Percentiles rank a stretch among this genome's conserved stretches.
These are phyloP conservation scores for Strigops habroptila DNA, from an alignment of 2,113 vertebrate species.

Conservation along the genomic window DNA sequence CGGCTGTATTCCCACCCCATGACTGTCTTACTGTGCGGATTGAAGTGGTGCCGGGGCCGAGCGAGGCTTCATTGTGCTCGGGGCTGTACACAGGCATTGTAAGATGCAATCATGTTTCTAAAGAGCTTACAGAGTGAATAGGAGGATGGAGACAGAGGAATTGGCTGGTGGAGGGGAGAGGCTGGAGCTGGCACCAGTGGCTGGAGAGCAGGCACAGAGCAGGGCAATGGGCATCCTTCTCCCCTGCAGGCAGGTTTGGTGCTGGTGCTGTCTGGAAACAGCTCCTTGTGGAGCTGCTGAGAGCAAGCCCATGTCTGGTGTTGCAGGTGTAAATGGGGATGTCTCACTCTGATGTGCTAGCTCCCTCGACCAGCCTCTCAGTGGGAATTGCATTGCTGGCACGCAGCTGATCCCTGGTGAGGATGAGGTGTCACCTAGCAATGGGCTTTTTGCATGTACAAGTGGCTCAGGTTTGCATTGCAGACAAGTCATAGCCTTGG, in stretches of 20 bases:
- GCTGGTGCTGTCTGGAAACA: not conserved
- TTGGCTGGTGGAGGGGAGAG: not conserved
- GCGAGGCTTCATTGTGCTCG: not conserved
- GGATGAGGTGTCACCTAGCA: not conserved
- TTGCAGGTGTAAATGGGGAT: not conserved
- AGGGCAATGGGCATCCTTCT: not conserved
- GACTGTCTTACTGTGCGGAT: not conserved
- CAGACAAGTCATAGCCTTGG: accelerated
- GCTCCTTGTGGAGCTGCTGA: not conserved
- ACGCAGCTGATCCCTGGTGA: accelerated
- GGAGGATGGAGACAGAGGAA: not conserved
- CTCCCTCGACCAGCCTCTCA: not conserved
- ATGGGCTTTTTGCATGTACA: accelerated
- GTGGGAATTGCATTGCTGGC: not conserved
- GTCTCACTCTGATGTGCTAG: accelerated
- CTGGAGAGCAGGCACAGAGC: not conserved
- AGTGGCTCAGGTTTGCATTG: not conserved
- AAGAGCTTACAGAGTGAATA: not conserved
- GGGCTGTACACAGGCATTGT: accelerated
- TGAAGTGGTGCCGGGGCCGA: not conserved
- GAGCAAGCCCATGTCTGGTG: not conserved
- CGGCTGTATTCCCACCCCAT: accelerated
- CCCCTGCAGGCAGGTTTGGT: accelerated
- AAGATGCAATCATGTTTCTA: not conserved
- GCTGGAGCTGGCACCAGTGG: accelerated